These are phyloP conservation scores for Cosmopolites sordidus DNA, from an alignment of 2,888 invertebrate species.

Conservation along the genomic window DNA sequence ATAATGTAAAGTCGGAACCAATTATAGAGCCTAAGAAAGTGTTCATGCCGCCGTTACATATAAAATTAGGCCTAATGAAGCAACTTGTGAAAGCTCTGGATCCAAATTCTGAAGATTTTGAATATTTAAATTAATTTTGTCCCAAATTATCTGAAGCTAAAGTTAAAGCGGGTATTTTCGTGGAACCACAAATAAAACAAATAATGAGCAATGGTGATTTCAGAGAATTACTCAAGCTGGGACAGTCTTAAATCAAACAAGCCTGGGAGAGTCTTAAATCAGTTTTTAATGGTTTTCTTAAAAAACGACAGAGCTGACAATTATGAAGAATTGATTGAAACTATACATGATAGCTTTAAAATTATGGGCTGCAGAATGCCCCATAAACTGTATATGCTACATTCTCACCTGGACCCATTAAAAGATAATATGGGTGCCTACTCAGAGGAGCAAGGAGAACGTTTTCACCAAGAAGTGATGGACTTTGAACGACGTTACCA, in stretches of 20 bases:
- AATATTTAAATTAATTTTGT: conserved; percentile 11
- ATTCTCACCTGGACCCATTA: conserved; percentile 33
- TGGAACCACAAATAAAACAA: conserved; percentile 33
- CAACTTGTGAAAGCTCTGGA: conserved; percentile 23
- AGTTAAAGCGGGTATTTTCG: conserved; percentile 34
- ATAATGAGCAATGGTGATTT: conserved; percentile 20
- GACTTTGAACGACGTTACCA: not conserved
- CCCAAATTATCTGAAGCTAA: conserved; percentile 30
- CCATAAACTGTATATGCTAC: conserved; percentile 28
- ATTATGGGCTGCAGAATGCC: conserved; percentile 31
- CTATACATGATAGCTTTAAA: conserved; percentile 27
- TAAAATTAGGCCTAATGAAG: too few relatives aligned
- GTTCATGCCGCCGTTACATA: too few relatives aligned
- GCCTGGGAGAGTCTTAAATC: too few relatives aligned
- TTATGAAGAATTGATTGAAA: conserved; percentile 28
- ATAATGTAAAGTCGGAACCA: too few relatives aligned
- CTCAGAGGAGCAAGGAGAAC: conserved; percentile 35
- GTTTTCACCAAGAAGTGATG: conserved; percentile 25
- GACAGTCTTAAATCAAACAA: too few relatives aligned
- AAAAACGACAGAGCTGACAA: conserved; percentile 34
- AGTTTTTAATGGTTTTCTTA: conserved; percentile 6
- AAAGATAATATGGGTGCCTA: conserved; percentile 22
- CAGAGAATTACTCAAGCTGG: too few relatives aligned
- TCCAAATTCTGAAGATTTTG: conserved; percentile 12
- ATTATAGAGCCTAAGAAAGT: too few relatives aligned